A percentile compares a stretch with the other conserved stretches of the same genome.
phyloP scores from a whole-genome alignment of 2,888 invertebrate species.

The Cataglyphis livida region DNA sequence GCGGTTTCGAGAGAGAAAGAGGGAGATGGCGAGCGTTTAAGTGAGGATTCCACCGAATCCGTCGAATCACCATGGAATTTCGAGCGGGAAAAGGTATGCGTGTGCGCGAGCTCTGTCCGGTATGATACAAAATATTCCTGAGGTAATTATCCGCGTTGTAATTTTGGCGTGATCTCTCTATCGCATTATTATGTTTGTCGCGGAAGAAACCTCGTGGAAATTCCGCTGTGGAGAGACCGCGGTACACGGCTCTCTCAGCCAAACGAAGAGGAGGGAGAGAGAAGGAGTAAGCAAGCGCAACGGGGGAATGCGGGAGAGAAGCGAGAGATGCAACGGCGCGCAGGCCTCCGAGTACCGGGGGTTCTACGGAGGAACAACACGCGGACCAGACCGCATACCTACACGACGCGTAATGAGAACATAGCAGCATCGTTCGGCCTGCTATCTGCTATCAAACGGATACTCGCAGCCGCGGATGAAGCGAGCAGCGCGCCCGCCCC shows the following conservation, averaged over 20 bases:
- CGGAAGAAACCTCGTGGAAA: conserved; percentile 12
- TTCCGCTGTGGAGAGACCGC: conserved; percentile 17
- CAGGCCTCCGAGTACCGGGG: conserved; percentile 54
- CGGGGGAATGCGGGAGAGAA: conserved; percentile 33
- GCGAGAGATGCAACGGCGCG: conserved; percentile 59
- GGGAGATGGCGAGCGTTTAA: conserved; percentile 37
- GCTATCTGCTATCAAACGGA: conserved; percentile 83
- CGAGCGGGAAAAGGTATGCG: conserved; percentile 15
- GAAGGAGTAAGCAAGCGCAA: conserved; percentile 24
- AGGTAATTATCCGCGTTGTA: conserved; percentile 11
- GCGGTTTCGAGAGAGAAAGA: conserved; percentile 44
- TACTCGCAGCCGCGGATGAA: conserved; percentile 74
- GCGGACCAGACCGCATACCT: conserved; percentile 82
- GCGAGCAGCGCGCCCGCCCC: conserved; percentile 65
- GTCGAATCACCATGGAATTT: conserved; percentile 49
- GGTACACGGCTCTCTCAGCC: conserved; percentile 1
- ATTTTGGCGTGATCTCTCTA: not conserved
- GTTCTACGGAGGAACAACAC: conserved; percentile 70
- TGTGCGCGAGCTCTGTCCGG: not conserved
- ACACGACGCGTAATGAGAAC: conserved; percentile 85
- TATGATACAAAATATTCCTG: not conserved
- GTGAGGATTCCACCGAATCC: conserved; percentile 57
- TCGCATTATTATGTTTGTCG: not conserved
- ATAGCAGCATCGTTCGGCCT: conserved; percentile 83
- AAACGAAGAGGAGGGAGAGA: conserved; percentile 34